Evolutionary conservation across 2,797 vertebrate genomes (phyloP).

Genomic region (Cyclopterus lumpus): DNA sequence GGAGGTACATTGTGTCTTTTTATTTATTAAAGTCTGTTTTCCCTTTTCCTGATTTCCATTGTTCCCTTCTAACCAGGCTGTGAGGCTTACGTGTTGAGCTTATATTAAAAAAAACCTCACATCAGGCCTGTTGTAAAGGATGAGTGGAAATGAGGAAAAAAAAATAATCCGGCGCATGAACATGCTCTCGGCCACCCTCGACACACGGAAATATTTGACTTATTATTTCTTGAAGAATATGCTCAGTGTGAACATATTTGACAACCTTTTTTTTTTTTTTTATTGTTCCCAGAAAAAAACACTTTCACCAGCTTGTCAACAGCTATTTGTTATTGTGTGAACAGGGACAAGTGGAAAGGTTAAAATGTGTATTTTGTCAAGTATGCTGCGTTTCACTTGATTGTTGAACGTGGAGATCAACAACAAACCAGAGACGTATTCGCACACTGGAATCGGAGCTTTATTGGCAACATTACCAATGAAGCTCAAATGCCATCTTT

Average conservation of each 20-base stretch:
- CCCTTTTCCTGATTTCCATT: conserved; percentile 34
- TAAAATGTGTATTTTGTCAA: neutral
- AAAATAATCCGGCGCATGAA: neutral
- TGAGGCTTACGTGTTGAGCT: conserved; percentile 24
- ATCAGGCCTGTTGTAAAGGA: conserved; percentile 21
- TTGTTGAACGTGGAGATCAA: neutral
- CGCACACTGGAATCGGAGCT: neutral
- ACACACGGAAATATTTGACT: conserved; percentile 17
- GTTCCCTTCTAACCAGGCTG: conserved; percentile 40
- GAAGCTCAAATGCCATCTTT: conserved; percentile 22
- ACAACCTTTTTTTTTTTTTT: conserved; percentile 35
- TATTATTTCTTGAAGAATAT: conserved; percentile 39
- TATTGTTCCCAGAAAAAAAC: conserved; percentile 1
- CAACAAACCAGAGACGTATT: neutral
- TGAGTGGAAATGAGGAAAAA: conserved; percentile 12
- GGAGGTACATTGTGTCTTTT: conserved; percentile 26
- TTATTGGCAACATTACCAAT: conserved; percentile 1
- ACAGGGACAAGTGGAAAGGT: neutral
- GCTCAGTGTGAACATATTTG: conserved; percentile 41
- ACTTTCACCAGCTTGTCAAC: conserved; percentile 7
- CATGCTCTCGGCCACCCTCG: neutral
- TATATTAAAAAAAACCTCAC: conserved; percentile 41
- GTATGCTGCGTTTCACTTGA: neutral
- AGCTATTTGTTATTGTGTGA: neutral
- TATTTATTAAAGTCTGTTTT: conserved; percentile 39